Evolutionary conservation across 2,888 invertebrate species (phyloP).

Genomic region (Metellina segmentata): DNA sequence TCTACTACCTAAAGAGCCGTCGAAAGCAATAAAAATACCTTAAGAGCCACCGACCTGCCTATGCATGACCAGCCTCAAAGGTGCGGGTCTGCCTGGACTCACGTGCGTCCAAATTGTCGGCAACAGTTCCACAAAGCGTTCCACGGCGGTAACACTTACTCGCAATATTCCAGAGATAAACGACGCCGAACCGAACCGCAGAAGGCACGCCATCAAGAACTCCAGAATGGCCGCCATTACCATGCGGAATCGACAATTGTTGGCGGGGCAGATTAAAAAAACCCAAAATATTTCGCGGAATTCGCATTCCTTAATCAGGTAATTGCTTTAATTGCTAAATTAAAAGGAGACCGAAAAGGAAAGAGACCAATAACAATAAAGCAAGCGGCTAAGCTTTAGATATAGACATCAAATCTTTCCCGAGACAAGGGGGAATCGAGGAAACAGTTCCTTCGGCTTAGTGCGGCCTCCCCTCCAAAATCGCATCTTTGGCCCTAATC

Average conservation of each 20-base stretch:
- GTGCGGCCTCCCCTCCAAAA: constrained; percentile 19
- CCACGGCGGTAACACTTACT: constrained; percentile 21
- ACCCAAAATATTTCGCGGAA: constrained; percentile 3
- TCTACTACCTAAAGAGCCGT: too few relatives aligned
- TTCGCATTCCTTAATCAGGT: constrained; percentile 67
- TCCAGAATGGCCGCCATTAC: constrained; percentile 51
- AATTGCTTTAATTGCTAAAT: constrained; percentile 75
- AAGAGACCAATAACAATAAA: constrained; percentile 60
- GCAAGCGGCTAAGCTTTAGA: constrained; percentile 35
- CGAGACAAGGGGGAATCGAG: background rate
- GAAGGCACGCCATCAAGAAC: constrained; percentile 33
- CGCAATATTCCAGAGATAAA: constrained; percentile 21
- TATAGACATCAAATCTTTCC: constrained; percentile 61
- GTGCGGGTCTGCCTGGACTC: background rate
- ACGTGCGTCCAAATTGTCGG: constrained; percentile 43
- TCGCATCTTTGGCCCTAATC: constrained; percentile 56
- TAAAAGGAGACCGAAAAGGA: constrained; percentile 48
- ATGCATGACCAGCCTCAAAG: background rate
- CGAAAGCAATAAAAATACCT: too few relatives aligned
- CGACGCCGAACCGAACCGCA: constrained; percentile 10
- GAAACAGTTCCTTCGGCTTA: background rate
- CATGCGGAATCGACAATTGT: constrained; percentile 38
- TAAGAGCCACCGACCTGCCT: too few relatives aligned
- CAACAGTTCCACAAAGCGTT: constrained; percentile 44
- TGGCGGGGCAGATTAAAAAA: background rate